Evolutionary conservation across 2,888 invertebrate genomes (phyloP), one percentile per base, ranked within the genome.

Genomic region (Heliconius erato): DNA sequence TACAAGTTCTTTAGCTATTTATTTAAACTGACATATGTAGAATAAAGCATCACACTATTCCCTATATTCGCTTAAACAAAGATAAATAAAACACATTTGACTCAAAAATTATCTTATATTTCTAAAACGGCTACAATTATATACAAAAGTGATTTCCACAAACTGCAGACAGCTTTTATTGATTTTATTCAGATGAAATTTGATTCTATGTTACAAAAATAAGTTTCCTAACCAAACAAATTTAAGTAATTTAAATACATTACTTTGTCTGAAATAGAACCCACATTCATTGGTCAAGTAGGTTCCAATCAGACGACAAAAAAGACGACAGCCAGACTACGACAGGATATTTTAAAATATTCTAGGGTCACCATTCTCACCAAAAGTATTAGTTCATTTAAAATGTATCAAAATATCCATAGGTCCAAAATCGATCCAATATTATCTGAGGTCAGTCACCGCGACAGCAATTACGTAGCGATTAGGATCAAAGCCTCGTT

Each of bases 361-460:
- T 40, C 40, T 40, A 40, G 11, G 2, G 54, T 54, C 54, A 54
- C 54, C 7, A 2, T 63, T 63, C n/a, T 63, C 63, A 12, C n/a
- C 12, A 12, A 63, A 63, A 63, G 63, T 63, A 9, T n/a, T 12
- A 54, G 54, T 54, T 19, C 19, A 19, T 54, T 23, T 19, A 54
- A 19, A 19, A 54, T 54, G 19, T 54, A 19, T 54, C 23, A 54
- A 54, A 54, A 23, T 54, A 54, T 7, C 23, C 7, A 19, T 19
- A 63, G n/a, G 59, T 74, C 44, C 49, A 80, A 35, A 35, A 80
- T 80, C 80, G 79, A 69, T 79, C 54, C 26, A 65, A 67, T 65
- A 80, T 74, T 67, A 80, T 65, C 67, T 74, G 49, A 9, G 74
- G 80, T 74, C 74, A 80, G n/a, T 80, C 28, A 80, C 59, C 74